Base-by-base conservation (phyloP, 2,888 invertebrate species). In the Philopedon plagiatum region DNA sequence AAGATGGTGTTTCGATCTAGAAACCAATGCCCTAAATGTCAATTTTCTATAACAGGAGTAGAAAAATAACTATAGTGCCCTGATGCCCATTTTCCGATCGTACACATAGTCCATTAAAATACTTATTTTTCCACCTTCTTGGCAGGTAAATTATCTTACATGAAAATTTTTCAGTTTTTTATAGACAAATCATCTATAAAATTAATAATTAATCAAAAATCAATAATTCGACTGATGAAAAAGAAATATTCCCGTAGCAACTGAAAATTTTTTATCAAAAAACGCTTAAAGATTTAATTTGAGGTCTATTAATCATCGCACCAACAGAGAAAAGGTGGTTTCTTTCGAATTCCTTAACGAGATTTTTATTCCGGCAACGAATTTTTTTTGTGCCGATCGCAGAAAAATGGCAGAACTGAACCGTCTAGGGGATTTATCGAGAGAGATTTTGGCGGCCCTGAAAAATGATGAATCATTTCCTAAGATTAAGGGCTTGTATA, bases 341-440 rank as follows among this genome's bases (percentile, higher is more conserved):
- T 49, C 26, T 49, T 49, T 49, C 26, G 7, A n/a, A 49, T 21
- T 49, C 19, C 49, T 26, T 49, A 49, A 49, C 26, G 49, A 26
- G 23, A 49, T 13, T 49, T 49, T 49, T 54, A 54, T 54, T 9
- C 51, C 29, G 15, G 26, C 15, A 29, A 54, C 8, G 29, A 29
- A 54, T 29, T 8, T 54, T 54, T 49, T 54, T 54, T 54, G 29
- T 18, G 51, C n/a, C n/a, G n/a, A n/a, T n/a, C n/a, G n/a, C n/a
- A n/a, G n/a, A 15, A 26, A 15, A 13, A 29, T 51, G 15, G 15
- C 51, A 29, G 51, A 49, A 26, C 23, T 13, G 49, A 49, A 13
- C 49, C 23, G 9, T n/a, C 49, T 13, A n/a, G 4, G 49, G 32
- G 29, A 54, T 54, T 54, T 54, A 54, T 54, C 29, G 29, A 49